A percentile compares a stretch with the other conserved stretches of the same genome.
Evolutionary conservation across 1,140 invertebrate species (phyloP).

Genomic region (Diprion similis): DNA sequence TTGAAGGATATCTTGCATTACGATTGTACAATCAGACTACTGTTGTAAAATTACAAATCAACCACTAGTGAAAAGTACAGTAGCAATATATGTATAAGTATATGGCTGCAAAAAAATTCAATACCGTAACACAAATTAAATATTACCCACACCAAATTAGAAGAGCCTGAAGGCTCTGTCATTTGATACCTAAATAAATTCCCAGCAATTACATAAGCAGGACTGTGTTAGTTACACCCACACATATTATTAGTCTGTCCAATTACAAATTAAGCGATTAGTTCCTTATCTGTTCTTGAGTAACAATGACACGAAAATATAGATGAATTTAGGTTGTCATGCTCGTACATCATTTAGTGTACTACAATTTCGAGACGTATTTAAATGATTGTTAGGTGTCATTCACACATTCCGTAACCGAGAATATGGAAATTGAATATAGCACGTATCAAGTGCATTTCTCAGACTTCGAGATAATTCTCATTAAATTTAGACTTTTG

Average conservation of each 20-base stretch:
- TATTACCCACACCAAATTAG: conserved; percentile 21
- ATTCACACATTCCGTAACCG: too few relatives aligned
- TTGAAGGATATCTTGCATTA: conserved; percentile 37
- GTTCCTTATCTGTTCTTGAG: too few relatives aligned
- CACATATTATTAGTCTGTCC: conserved; percentile 1
- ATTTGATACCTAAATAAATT: neutral
- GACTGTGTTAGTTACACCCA: neutral
- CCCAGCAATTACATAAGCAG: neutral
- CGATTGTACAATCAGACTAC: conserved; percentile 26
- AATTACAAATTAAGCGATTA: neutral
- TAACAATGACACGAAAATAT: too few relatives aligned
- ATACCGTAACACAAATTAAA: conserved; percentile 26
- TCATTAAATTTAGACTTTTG: too few relatives aligned
- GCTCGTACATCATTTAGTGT: too few relatives aligned
- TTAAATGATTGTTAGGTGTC: too few relatives aligned
- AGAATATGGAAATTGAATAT: too few relatives aligned
- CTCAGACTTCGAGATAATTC: too few relatives aligned
- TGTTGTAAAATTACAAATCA: conserved; percentile 17
- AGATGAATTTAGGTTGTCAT: too few relatives aligned
- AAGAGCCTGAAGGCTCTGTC: neutral
- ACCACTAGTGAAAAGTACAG: conserved; percentile 18
- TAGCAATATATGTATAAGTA: neutral
- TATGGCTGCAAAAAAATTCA: neutral
- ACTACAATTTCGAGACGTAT: too few relatives aligned
- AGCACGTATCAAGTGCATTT: too few relatives aligned